Evolutionary conservation across 2,797 vertebrate species (phyloP).

Genomic region (Acipenser oxyrinchus): DNA sequence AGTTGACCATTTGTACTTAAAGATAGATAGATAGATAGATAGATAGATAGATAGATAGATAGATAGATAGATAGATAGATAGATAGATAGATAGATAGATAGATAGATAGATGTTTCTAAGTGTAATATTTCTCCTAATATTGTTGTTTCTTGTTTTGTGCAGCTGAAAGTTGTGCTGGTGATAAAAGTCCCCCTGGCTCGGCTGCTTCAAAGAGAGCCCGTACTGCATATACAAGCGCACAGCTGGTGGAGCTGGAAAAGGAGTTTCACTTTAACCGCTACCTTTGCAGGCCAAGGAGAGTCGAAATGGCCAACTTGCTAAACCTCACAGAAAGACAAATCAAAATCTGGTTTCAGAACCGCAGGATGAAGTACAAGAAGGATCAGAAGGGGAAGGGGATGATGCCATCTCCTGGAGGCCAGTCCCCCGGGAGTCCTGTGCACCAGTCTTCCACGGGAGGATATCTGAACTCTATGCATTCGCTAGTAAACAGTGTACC

Average conservation of each 20-base stretch:
- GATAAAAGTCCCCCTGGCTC: constrained; percentile 93
- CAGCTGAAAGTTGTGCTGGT: constrained; percentile 92
- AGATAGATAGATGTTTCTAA: too few species aligned
- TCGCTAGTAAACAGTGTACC: constrained; percentile 90
- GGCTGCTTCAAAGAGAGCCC: constrained; percentile 85
- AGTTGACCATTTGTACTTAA: neutral
- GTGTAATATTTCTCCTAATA: constrained; percentile 24
- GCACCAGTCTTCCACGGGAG: constrained; percentile 65
- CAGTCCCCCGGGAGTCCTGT: constrained; percentile 89
- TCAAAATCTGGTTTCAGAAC: constrained; percentile 99
- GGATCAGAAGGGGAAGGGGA: constrained; percentile 92
- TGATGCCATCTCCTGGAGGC: constrained; percentile 91
- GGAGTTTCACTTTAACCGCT: constrained; percentile 98
- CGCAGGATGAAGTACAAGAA: constrained; percentile 99
- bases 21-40: neutral
- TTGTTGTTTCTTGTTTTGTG: constrained; percentile 60
- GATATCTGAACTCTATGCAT: constrained; percentile 95
- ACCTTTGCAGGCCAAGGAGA: constrained; percentile 88
- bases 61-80: too few species aligned
- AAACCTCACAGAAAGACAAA: constrained; percentile 96
- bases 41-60: too few species aligned
- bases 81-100: too few species aligned
- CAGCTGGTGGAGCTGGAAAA: constrained; percentile 99
- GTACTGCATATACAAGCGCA: constrained; percentile 95
- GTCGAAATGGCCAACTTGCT: constrained; percentile 97